Evolutionary conservation across 2,113 vertebrate genomes (phyloP), one percentile per base, ranked within the genome.

Genomic region (Riparia riparia): DNA sequence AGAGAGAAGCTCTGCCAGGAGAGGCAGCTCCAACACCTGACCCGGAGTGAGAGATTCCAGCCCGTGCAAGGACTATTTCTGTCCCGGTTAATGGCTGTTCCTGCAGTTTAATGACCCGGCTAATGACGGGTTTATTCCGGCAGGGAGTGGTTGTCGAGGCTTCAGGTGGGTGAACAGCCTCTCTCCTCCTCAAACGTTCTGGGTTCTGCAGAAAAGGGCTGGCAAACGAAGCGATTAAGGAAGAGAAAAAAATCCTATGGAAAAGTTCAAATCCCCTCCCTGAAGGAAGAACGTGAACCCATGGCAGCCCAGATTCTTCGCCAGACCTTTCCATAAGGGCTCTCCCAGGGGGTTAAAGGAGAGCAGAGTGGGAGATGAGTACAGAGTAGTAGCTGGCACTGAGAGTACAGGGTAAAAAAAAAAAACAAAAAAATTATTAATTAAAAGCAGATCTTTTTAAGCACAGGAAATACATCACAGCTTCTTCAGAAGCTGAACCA

Each of bases 1-100:
- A 84, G 74, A 64, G 31, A 73, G 26, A 18, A 85, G 86, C 58
- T 44, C 7, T 76, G 70, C 51, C 63, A 53, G 4, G 80, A 83
- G 81, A 93, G 81, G 63, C 25, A 87, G 83, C 32, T 17, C 39
- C 56, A 95, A 61, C 66, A 68, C 94, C 90, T 90, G 86, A n/a
- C 79, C 51, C n/a, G 17, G 24, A 82, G 73, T n/a, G 71, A 93
- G 95, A 95, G 81, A 93, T 50, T 88, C 81, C 82, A 86, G 17
- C 50, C 74, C 5, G 22, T 60, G 58, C 57, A 44, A 31, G 42
- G 65, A 39, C 45, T 94, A 63, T 93, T 91, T 77, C 82, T 91
- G 71, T 86, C 47, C 42, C 61, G 73, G 45, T 42, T 56, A 8
- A 19, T 28, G 18, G 14, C 37, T 9, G 0, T 7, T 58, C 49